phyloP scores from a whole-genome alignment of 2,888 invertebrate species.

The Napeogenes inachia region DNA sequence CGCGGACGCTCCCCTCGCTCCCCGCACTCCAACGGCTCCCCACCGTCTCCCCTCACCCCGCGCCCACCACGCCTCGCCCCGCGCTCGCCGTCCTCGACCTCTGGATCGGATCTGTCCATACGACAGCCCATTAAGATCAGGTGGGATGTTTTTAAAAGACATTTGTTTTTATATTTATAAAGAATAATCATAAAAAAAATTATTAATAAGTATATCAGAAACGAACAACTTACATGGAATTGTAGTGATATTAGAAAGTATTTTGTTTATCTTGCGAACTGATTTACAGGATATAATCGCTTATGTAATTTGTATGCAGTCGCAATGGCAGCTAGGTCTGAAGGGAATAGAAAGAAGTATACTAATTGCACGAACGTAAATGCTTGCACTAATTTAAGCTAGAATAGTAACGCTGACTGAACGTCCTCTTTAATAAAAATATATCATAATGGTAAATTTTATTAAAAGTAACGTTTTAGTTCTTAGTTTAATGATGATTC shows the following conservation, averaged over 20 bases:
- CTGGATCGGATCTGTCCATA: slow-evolving; percentile 66
- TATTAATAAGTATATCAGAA: too few species aligned
- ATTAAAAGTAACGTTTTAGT: slow-evolving; percentile 13
- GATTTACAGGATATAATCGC: slow-evolving; percentile 1
- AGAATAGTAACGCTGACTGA: neutral
- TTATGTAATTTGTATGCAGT: slow-evolving; percentile 1
- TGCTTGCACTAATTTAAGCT: slow-evolving; percentile 31
- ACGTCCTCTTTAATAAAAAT: neutral
- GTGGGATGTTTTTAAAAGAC: slow-evolving; percentile 32
- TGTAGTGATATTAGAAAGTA: too few species aligned
- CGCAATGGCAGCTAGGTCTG: neutral
- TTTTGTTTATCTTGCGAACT: neutral
- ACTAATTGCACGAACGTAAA: slow-evolving; percentile 31
- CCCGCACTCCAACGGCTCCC: slow-evolving; percentile 69
- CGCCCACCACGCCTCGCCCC: slow-evolving; percentile 53
- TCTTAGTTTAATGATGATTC: slow-evolving; percentile 32
- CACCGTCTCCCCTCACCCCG: slow-evolving; percentile 64
- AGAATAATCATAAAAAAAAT: too few species aligned
- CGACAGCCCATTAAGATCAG: slow-evolving; percentile 67
- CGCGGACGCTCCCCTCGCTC: slow-evolving; percentile 76
- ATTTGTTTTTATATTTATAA: too few species aligned
- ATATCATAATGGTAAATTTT: neutral
- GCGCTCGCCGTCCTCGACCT: slow-evolving; percentile 56
- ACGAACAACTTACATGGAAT: too few species aligned
- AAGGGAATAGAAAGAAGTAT: slow-evolving; percentile 23